phyloP scores from a whole-genome alignment of 2,797 vertebrate genomes.

The Apodemus agrarius region DNA sequence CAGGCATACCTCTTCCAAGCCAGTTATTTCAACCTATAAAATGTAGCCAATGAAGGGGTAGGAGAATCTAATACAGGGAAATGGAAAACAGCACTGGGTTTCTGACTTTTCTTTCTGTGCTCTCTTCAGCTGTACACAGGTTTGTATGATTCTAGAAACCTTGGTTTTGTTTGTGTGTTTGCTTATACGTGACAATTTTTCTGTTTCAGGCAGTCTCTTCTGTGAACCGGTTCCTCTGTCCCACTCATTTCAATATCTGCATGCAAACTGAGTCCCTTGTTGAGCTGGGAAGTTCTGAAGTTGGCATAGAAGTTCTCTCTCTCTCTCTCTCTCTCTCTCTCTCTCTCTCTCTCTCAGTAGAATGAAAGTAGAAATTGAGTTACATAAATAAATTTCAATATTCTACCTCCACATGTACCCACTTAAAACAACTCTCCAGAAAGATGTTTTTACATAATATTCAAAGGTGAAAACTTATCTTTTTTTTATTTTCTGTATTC shows the following conservation, averaged over 20 bases:
- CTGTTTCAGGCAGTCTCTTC: not conserved
- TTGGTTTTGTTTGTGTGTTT: not conserved
- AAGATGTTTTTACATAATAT: not conserved
- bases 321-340: not conserved
- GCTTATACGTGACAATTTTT: not conserved
- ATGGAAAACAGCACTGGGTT: conserved; percentile 13
- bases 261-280: not conserved
- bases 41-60: conserved; percentile 29
- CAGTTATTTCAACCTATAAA: conserved; percentile 75
- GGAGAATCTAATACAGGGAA: conserved; percentile 47
- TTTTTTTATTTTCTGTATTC: no score
- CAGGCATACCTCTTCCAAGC: conserved; percentile 79
- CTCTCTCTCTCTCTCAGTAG: no score
- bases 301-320: not conserved
- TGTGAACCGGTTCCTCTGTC: not conserved
- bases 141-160: not conserved
- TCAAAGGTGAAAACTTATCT: conserved; percentile 3
- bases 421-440: not conserved
- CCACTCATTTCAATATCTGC: not conserved
- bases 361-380: not conserved
- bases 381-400: conserved; percentile 35
- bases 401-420: not conserved
- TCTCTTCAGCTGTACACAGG: not conserved
- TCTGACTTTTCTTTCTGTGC: conserved; percentile 14
- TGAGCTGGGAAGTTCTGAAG: not conserved